A percentile compares a stretch with the other conserved stretches of the same genome.
Evolutionary conservation across 2,113 vertebrate species (phyloP).

Genomic region (Ptychochromis oligacanthus): DNA sequence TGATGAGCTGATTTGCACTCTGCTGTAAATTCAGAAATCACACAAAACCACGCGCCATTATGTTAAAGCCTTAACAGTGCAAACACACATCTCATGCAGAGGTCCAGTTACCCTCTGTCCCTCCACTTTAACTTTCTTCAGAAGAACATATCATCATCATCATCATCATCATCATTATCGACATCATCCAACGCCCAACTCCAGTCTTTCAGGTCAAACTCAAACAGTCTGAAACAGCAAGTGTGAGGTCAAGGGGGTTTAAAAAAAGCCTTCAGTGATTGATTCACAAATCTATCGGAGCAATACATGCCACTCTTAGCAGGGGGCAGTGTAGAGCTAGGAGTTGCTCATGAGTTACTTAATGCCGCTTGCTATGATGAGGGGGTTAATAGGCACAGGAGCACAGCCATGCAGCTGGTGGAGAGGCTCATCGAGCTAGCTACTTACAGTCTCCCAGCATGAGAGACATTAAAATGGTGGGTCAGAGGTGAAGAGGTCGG

Average conservation of each 20-base stretch:
- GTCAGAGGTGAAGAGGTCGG: conserved; percentile 73
- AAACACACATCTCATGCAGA: conserved; percentile 53
- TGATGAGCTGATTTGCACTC: background rate
- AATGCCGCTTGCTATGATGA: background rate
- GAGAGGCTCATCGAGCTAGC: conserved; percentile 31
- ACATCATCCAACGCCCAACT: conserved; percentile 89
- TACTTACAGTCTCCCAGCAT: conserved; percentile 84
- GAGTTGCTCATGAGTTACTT: background rate
- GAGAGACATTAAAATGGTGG: conserved; percentile 71
- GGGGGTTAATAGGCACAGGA: conserved; percentile 31
- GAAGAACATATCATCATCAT: conserved; percentile 98
- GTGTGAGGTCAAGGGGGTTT: conserved; percentile 38
- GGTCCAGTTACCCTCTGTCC: conserved; percentile 75
- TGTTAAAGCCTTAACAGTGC: conserved; percentile 3
- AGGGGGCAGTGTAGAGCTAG: conserved; percentile 32
- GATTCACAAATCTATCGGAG: background rate
- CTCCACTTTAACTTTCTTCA: conserved; percentile 82
- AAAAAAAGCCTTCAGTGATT: background rate
- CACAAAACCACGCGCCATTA: conserved; percentile 26
- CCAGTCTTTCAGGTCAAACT: conserved; percentile 96
- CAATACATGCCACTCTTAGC: conserved; percentile 4
- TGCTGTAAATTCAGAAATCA: conserved; percentile 1
- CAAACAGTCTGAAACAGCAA: conserved; percentile 92
- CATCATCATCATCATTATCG: conserved; percentile 86
- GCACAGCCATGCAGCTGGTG: conserved; percentile 35